Evolutionary conservation across 2,113 vertebrate genomes (phyloP), one percentile per base, ranked within the genome.

Genomic region (Paraplagusia blochii): DNA sequence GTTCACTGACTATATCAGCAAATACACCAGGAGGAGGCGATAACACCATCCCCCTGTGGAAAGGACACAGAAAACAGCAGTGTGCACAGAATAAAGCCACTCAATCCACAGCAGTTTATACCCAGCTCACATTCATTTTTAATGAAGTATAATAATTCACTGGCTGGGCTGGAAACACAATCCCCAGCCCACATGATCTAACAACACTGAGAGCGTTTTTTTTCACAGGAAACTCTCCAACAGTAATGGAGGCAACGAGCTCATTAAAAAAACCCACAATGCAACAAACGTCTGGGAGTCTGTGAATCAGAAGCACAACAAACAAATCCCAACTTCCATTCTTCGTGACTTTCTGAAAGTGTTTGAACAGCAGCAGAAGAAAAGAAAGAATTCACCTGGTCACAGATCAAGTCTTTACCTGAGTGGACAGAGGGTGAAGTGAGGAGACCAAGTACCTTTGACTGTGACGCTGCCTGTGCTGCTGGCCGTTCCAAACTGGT

Each of bases 401-500:
- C 22, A 29, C 22, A 29, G 22, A 29, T 29, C 22, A 29, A 29
- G 22, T 6, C 6, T 4, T 29, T 29, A 29, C 22, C 3, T 29
- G 22, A 29, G 22, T 40, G 48, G 4, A 40, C 58, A 44, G 60
- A 44, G 68, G 29, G 9, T 13, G 47, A 66, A 58, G 8, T 48
- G 11, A 34, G 38, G 65, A 62, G 6, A 62, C 35, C 45, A 71
- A 51, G 63, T 91, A 99, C 97, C 97, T 95, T 99, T 99, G 16
- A 98, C 93, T 36, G 93, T 60, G 71, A 99, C 59, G 35, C 85
- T 95, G 53, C 97, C 95, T 0, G 93, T 92, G 83, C 96, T 98
- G 92, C 93, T 97, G 0, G 94, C 95, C 1, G 91, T 90, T 1
- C 96, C 97, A 1, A 98, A 98, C 86, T 93, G 92, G 89, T 99